Evolutionary conservation across 2,888 invertebrate genomes (phyloP).

Genomic region (Zygaena filipendulae): DNA sequence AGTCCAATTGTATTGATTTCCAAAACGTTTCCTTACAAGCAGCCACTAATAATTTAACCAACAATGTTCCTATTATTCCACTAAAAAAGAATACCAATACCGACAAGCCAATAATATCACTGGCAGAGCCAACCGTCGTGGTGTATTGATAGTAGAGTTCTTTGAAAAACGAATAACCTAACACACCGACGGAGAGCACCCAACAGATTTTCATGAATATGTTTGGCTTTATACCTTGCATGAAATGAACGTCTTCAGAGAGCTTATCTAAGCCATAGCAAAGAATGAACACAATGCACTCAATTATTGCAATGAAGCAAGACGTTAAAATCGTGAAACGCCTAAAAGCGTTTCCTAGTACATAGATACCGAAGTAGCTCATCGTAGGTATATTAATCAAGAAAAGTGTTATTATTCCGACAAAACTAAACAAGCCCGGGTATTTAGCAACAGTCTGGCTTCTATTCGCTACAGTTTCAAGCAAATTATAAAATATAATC

Average conservation of each 20-base stretch:
- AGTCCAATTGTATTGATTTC: conserved; percentile 25
- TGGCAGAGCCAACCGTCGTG: not conserved
- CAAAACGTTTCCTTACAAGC: conserved; percentile 21
- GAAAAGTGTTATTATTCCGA: conserved; percentile 23
- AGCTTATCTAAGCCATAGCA: conserved; percentile 47
- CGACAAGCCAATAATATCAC: conserved; percentile 18
- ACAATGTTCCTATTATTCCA: conserved; percentile 12
- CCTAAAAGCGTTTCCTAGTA: conserved; percentile 22
- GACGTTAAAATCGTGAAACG: conserved; percentile 21
- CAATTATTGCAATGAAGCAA: conserved; percentile 27
- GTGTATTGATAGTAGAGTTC: conserved; percentile 20
- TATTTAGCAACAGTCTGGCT: conserved; percentile 24
- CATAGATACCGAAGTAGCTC: conserved; percentile 24
- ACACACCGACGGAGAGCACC: conserved; percentile 24
- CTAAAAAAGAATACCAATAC: conserved; percentile 10
- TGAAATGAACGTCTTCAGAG: conserved; percentile 55
- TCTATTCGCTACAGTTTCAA: conserved; percentile 28
- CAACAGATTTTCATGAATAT: conserved; percentile 34
- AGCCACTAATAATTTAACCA: conserved; percentile 24
- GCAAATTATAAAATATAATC: conserved; percentile 26
- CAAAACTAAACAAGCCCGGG: conserved; percentile 30
- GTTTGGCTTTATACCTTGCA: conserved; percentile 46
- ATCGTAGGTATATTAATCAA: conserved; percentile 33
- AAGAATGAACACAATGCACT: conserved; percentile 38
- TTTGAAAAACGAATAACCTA: conserved; percentile 25